Conservation (phyloP, 2,797 vertebrate species). For the Lophotriccus pileatus region DNA sequence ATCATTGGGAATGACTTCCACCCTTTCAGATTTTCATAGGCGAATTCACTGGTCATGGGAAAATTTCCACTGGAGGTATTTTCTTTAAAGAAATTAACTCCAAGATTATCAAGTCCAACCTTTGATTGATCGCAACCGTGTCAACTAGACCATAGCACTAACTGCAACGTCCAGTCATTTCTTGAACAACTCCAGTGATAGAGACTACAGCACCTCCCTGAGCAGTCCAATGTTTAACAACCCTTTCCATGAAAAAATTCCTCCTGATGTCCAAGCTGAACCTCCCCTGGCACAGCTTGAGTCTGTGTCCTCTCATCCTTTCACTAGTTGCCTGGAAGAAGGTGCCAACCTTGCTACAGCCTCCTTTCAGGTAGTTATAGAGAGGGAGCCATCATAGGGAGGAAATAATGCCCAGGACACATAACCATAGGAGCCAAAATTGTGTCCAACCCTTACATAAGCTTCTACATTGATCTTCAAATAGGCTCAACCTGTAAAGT, state of each 20-base stretch:
- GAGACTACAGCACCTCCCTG: neutral
- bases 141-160: neutral
- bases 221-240: neutral
- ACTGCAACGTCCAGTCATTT: neutral
- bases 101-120: neutral
- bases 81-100: neutral
- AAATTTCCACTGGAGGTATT: neutral
- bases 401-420: neutral
- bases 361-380: neutral
- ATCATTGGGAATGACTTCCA: fast-evolving
- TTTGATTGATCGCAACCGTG: neutral
- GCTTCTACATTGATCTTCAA: neutral
- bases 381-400: neutral
- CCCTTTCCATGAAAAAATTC: neutral
- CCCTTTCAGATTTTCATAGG: neutral
- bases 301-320: neutral
- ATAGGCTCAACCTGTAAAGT: neutral
- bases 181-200: neutral
- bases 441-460: neutral
- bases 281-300: neutral
- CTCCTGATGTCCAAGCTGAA: neutral
- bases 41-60: neutral
- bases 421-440: neutral
- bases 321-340: neutral
- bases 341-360: fast-evolving